Conservation (phyloP, 2,113 vertebrate genomes). For the Climacteris rufus region DNA sequence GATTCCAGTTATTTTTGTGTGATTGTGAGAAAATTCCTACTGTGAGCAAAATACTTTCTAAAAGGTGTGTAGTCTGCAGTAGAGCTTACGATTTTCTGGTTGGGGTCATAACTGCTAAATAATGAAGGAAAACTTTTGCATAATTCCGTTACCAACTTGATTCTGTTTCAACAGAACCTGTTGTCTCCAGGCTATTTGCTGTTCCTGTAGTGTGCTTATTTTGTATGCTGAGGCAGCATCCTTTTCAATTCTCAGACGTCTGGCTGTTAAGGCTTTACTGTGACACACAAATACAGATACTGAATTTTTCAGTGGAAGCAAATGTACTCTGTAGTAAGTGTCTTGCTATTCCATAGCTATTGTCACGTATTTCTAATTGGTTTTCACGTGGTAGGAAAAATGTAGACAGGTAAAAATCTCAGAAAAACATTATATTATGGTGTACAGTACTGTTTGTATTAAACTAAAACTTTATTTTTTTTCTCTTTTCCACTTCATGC, state of each 20-base stretch:
- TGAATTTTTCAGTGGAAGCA: background rate
- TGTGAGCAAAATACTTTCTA: background rate
- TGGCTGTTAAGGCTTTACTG: background rate
- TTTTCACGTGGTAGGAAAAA: background rate
- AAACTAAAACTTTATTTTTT: background rate
- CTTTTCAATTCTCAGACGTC: background rate
- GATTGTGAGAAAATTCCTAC: background rate
- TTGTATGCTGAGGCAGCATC: constrained; percentile 13
- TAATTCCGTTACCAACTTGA: background rate
- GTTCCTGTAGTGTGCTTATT: background rate
- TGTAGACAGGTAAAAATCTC: background rate
- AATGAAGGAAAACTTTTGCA: background rate
- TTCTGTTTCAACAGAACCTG: background rate
- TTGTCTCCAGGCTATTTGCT: constrained; percentile 1
- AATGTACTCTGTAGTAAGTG: background rate
- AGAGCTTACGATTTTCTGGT: background rate
- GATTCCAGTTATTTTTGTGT: background rate
- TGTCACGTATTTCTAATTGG: background rate
- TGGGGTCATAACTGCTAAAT: background rate
- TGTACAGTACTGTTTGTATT: background rate
- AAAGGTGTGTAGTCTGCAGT: background rate
- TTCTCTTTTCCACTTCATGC: background rate
- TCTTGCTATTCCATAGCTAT: background rate
- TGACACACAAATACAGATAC: background rate
- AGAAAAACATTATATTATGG: background rate